These are phyloP conservation scores for Manduca sexta DNA, from an alignment of 1,140 invertebrate species.

Conservation along the genomic window DNA sequence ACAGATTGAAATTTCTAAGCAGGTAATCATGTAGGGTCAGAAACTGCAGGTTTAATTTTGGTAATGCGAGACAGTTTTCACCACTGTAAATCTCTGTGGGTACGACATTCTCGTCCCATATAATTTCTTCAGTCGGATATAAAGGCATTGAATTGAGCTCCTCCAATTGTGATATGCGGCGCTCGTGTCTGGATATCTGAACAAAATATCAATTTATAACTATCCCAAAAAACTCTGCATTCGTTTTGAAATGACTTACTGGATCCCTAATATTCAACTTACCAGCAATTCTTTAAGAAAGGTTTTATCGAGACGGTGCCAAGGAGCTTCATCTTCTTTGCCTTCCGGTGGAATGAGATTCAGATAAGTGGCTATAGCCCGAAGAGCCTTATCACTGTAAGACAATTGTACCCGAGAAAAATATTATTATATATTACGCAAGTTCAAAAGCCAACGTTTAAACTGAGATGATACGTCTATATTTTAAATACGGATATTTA, in stretches of 20 bases:
- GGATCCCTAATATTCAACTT: constrained; percentile 41
- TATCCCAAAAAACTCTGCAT: too few relatives aligned
- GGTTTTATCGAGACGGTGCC: constrained; percentile 84
- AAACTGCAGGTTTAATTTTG: constrained; percentile 99
- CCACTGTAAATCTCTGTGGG: constrained; percentile 98
- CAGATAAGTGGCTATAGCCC: constrained; percentile 88
- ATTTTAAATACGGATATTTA: too few relatives aligned
- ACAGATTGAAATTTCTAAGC: constrained; percentile 97
- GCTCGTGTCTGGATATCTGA: constrained; percentile 90
- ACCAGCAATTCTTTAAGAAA: constrained; percentile 92
- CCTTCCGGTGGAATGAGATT: constrained; percentile 88
- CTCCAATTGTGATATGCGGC: constrained; percentile 92
- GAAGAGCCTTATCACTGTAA: constrained; percentile 83
- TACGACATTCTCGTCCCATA: constrained; percentile 99
- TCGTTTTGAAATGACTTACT: too few relatives aligned
- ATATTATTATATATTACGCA: neutral
- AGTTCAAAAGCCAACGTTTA: too few relatives aligned
- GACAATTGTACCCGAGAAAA: neutral
- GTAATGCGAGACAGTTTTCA: constrained; percentile 94
- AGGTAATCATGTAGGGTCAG: constrained; percentile 99
- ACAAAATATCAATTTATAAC: constrained; percentile 7
- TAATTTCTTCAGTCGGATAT: constrained; percentile 98
- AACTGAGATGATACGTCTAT: too few relatives aligned
- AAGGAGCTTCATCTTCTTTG: constrained; percentile 77
- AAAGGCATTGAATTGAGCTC: constrained; percentile 98